phyloP scores from a whole-genome alignment of 2,888 invertebrate species.

The Xylota segnis region DNA sequence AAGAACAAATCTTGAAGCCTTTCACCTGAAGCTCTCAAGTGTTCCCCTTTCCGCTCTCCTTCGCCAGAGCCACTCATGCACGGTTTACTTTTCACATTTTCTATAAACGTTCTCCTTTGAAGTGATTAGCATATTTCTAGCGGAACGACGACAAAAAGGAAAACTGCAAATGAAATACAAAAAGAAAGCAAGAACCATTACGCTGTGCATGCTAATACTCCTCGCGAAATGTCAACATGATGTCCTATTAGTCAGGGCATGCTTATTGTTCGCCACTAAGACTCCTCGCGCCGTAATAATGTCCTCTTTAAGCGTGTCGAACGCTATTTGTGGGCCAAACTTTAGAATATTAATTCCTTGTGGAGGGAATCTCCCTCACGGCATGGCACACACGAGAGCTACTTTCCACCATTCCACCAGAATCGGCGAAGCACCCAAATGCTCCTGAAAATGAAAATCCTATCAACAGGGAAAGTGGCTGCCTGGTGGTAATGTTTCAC shows the following conservation, averaged over 20 bases:
- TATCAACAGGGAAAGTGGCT: constrained; percentile 47
- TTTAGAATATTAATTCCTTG: constrained; percentile 57
- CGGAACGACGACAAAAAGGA: constrained; percentile 24
- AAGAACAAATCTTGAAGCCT: background rate
- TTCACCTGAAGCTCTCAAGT: constrained; percentile 21
- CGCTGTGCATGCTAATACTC: constrained; percentile 47
- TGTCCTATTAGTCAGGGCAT: constrained; percentile 62
- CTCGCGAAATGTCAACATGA: constrained; percentile 63
- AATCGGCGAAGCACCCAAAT: constrained; percentile 1
- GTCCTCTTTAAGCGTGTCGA: constrained; percentile 32
- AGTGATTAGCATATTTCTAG: constrained; percentile 53
- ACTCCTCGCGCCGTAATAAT: constrained; percentile 21
- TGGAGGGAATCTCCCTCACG: constrained; percentile 33
- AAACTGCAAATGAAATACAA: constrained; percentile 16
- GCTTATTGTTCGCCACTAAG: constrained; percentile 48
- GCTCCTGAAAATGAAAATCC: constrained; percentile 56
- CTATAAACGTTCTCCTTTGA: constrained; percentile 21
- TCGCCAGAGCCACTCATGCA: background rate
- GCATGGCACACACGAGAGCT: constrained; percentile 25
- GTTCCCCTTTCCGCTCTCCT: background rate
- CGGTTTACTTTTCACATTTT: constrained; percentile 45
- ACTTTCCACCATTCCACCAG: constrained; percentile 43
- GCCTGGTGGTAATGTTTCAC: constrained; percentile 32
- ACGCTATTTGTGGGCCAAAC: constrained; percentile 44
- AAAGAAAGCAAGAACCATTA: constrained; percentile 43